Percentiles rank a stretch among this genome's conserved stretches.
Evolutionary conservation across 2,113 vertebrate genomes (phyloP).

Genomic region (Barbus barbus): DNA sequence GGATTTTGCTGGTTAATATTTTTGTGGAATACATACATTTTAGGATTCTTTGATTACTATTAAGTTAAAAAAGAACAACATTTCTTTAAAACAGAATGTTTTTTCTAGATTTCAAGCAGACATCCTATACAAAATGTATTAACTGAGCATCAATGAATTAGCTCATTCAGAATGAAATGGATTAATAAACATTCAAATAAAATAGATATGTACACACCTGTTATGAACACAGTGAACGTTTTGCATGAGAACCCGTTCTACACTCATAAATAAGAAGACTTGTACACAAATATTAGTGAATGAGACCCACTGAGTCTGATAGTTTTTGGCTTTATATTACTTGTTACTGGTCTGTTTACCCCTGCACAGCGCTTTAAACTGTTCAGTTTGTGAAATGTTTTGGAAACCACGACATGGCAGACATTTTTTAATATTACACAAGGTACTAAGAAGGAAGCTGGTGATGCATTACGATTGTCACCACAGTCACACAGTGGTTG

Average conservation of each 20-base stretch:
- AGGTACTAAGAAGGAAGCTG: not conserved
- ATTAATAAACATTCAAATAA: too few species aligned
- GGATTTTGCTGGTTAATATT: too few species aligned
- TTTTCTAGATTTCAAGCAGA: too few species aligned
- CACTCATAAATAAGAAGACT: not conserved
- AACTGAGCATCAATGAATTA: too few species aligned
- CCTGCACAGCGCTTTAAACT: not conserved
- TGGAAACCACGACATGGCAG: not conserved
- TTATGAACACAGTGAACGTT: not conserved
- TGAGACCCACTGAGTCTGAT: not conserved
- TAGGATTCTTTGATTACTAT: too few species aligned
- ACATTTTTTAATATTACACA: not conserved
- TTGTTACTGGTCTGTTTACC: not conserved
- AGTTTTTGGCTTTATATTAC: not conserved
- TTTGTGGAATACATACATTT: too few species aligned
- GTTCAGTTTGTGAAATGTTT: not conserved
- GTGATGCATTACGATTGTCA: not conserved
- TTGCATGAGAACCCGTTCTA: not conserved
- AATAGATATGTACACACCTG: too few species aligned
- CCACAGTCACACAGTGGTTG: not conserved
- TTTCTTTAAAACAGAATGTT: too few species aligned
- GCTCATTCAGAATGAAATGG: too few species aligned
- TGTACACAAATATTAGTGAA: not conserved
- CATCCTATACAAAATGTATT: too few species aligned
- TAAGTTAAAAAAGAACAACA: too few species aligned